These are phyloP conservation scores for Notodonta dromedarius DNA, from an alignment of 2,888 invertebrate genomes.

Conservation along the genomic window DNA sequence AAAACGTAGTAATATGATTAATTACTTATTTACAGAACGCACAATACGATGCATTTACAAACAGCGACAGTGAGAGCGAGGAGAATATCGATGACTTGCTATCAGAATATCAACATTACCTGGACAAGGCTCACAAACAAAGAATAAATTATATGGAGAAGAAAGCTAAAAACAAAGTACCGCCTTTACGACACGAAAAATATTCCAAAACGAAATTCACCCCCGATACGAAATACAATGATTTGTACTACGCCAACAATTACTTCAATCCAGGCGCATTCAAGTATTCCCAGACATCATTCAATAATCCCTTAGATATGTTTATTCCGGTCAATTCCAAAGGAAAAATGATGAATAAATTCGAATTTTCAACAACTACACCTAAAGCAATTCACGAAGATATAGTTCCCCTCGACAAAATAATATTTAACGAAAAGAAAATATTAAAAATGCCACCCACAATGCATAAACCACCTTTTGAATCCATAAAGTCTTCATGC, in stretches of 20 bases:
- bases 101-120: slow-evolving; percentile 70
- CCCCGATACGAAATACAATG: slow-evolving; percentile 42
- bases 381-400: slow-evolving; percentile 37
- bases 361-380: slow-evolving; percentile 28
- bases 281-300: slow-evolving; percentile 41
- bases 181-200: slow-evolving; percentile 60
- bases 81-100: slow-evolving; percentile 71
- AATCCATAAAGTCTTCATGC: slow-evolving; percentile 54
- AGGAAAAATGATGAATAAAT: slow-evolving; percentile 44
- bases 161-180: slow-evolving; percentile 72
- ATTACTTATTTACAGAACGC: slow-evolving; percentile 52
- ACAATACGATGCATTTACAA: slow-evolving; percentile 49
- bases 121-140: slow-evolving; percentile 74
- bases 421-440: slow-evolving; percentile 41
- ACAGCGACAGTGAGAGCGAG: slow-evolving; percentile 66
- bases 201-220: slow-evolving; percentile 54
- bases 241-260: slow-evolving; percentile 46
- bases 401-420: slow-evolving; percentile 36
- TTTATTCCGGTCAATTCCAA: slow-evolving; percentile 56
- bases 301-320: slow-evolving; percentile 55
- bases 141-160: slow-evolving; percentile 61
- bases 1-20: not conserved
- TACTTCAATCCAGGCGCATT: slow-evolving; percentile 45
- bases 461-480: slow-evolving; percentile 34
- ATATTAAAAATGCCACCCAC: slow-evolving; percentile 35